These are phyloP conservation scores for Nixonia krombeini DNA, from an alignment of 1,140 invertebrate species.

Conservation along the genomic window DNA sequence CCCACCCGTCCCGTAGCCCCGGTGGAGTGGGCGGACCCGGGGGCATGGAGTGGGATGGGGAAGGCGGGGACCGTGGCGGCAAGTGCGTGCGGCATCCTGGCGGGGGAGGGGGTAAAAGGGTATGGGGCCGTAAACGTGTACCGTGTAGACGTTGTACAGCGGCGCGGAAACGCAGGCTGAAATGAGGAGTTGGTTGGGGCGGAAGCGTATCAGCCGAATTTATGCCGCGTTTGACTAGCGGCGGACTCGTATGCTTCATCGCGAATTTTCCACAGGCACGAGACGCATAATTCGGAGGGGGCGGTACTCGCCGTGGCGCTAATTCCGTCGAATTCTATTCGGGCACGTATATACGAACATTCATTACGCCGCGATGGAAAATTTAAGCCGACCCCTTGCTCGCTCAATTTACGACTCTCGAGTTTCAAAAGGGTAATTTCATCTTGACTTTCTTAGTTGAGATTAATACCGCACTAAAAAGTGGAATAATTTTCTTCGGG, in stretches of 20 bases:
- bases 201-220: conserved; percentile 36
- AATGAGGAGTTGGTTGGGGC: conserved; percentile 40
- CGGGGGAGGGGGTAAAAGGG: conserved; percentile 46
- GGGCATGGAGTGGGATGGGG: conserved; percentile 31
- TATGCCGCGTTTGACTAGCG: conserved; percentile 13
- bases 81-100: conserved; percentile 45
- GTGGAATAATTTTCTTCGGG: conserved; percentile 6
- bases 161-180: conserved; percentile 33
- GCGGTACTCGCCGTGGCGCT: conserved; percentile 21
- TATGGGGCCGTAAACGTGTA: conserved; percentile 45
- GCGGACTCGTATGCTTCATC: background rate
- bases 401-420: conserved; percentile 50
- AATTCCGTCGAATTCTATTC: conserved; percentile 45
- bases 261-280: conserved; percentile 6
- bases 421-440: conserved; percentile 27
- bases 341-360: conserved; percentile 35
- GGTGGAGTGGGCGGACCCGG: too few species aligned
- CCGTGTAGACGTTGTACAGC: conserved; percentile 39
- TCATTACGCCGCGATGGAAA: conserved; percentile 50
- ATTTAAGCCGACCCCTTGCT: conserved; percentile 44
- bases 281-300: conserved; percentile 2
- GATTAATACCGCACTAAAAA: conserved; percentile 27
- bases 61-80: conserved; percentile 42
- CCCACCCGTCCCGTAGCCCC: too few species aligned
- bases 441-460: conserved; percentile 18